Evolutionary conservation across 2,888 invertebrate genomes (phyloP), one percentile per base, ranked within the genome.

Genomic region (Melitaea athalia): DNA sequence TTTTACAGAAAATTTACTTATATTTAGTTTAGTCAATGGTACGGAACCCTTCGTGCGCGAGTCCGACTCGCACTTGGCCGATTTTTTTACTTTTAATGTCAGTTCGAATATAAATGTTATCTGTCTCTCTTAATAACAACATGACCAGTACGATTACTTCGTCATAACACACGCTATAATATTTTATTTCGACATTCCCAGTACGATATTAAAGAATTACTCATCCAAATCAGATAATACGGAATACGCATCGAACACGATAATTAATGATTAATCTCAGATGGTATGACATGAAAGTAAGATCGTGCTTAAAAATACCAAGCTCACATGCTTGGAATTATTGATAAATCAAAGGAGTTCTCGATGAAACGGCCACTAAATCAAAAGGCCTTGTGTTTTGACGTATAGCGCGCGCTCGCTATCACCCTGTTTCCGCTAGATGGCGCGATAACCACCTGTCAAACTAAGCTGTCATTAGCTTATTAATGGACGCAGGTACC

Each of bases 321-420:
- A 75, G 81, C 86, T 84, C 85, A 83, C 87, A 91, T 92, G 83
- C 87, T 81, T 85, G 71, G 85, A 89, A 92, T 91, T 83, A 91
- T 92, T 92, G 91, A 92, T 92, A 91, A 87, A 92, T 92, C 91
- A 92, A 89, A 90, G 89, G 89, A 89, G 84, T 84, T 85, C 86
- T 82, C 86, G 79, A 84, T 82, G 80, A 83, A 81, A 85, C 88
- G 82, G 84, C 85, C 84, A 91, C 89, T 92, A 90, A 91, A 92
- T 92, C 92, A 92, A 89, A 86, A 83, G n/a, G 82, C 86, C 91
- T 91, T 90, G 87, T 81, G 84, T 91, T 91, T 89, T 91, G 92
- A 92, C 91, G 84, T 87, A 82, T 85, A 87, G 85, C 85, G 87
- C 65, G 86, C 89, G 85, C 84, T 84, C 78, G 77, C 84, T 85